Percentiles rank a stretch among this genome's conserved stretches.
Conservation (phyloP, 2,797 vertebrate genomes). For the Ceryle rudis region DNA sequence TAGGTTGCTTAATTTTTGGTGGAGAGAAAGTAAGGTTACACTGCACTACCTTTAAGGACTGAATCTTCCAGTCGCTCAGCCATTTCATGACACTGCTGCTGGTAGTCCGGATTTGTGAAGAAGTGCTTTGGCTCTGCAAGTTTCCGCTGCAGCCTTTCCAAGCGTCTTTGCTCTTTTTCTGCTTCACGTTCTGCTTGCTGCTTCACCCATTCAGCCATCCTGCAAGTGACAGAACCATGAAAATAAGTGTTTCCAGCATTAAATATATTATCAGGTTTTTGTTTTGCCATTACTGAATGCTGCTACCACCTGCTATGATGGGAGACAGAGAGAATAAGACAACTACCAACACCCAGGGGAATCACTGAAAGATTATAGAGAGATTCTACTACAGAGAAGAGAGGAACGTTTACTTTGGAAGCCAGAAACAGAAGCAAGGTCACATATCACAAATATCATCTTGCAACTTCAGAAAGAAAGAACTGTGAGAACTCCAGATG, state of each 20-base stretch:
- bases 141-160: slow-evolving; percentile 90
- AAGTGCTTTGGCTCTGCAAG: slow-evolving; percentile 87
- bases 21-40: neutral
- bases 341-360: neutral
- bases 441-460: neutral
- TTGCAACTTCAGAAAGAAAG: neutral
- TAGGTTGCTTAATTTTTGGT: neutral
- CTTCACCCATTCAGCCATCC: slow-evolving; percentile 97
- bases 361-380: neutral
- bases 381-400: neutral
- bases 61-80: slow-evolving; percentile 93
- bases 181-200: slow-evolving; percentile 92
- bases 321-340: neutral
- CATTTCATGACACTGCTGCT: slow-evolving; percentile 91
- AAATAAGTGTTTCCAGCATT: rapidly evolving
- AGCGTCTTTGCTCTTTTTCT: slow-evolving; percentile 89
- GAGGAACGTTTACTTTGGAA: neutral
- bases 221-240: slow-evolving; percentile 25
- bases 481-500: neutral
- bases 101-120: slow-evolving; percentile 85
- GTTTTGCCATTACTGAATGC: neutral
- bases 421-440: neutral
- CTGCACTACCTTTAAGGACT: slow-evolving; percentile 86
- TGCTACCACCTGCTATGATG: neutral
- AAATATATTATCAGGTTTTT: too few relatives aligned